phyloP scores from a whole-genome alignment of 2,797 vertebrate genomes.

The Melanotaenia maccullochi region DNA sequence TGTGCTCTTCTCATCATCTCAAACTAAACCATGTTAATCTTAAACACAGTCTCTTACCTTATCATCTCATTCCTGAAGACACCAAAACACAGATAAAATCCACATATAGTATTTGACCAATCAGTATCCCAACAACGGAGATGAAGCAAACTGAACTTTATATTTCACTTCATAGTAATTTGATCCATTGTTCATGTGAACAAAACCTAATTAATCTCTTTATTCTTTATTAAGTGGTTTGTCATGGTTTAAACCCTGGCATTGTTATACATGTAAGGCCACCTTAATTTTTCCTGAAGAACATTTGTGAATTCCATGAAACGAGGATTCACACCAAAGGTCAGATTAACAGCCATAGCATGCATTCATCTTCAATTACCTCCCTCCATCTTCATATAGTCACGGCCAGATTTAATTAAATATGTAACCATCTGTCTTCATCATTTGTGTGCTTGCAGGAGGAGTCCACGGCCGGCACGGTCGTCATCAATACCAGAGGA shows the following conservation, averaged over 20 bases:
- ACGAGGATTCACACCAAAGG: constrained; percentile 22
- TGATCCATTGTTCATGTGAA: too few species aligned
- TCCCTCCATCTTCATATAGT: constrained; percentile 79
- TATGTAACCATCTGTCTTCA: constrained; percentile 77
- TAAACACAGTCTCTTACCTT: too few species aligned
- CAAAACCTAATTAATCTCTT: too few species aligned
- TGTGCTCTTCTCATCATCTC: too few species aligned
- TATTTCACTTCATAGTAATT: too few species aligned
- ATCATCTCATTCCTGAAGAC: background rate
- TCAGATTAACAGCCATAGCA: constrained; percentile 47
- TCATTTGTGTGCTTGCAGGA: constrained; percentile 62
- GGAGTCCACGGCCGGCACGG: constrained; percentile 41
- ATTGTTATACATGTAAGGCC: background rate
- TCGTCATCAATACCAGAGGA: constrained; percentile 67
- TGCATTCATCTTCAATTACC: constrained; percentile 73
- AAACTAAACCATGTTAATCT: too few species aligned
- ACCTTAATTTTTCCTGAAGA: background rate
- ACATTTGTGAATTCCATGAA: background rate
- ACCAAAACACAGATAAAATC: too few species aligned
- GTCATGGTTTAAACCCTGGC: background rate
- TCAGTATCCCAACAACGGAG: too few species aligned
- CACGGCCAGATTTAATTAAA: constrained; percentile 78
- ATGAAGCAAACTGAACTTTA: too few species aligned
- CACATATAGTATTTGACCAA: background rate
- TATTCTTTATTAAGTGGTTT: too few species aligned